phyloP scores from a whole-genome alignment of 2,113 vertebrate species.

The Chauna torquata region DNA sequence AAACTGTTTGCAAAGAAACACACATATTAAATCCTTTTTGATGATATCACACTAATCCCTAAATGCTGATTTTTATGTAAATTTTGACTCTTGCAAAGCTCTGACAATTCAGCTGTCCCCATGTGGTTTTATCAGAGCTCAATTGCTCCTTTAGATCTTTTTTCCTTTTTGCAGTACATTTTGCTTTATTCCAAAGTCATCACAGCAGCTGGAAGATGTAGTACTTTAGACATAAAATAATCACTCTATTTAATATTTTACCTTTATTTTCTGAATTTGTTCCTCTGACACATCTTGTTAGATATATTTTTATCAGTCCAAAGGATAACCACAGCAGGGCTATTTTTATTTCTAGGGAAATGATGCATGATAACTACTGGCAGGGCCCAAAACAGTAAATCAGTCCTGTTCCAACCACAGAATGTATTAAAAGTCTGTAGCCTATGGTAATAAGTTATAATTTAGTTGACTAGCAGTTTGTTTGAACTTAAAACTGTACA shows the following conservation, averaged over 20 bases:
- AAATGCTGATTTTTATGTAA: slow-evolving; percentile 69
- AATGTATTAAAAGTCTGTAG: slow-evolving; percentile 57
- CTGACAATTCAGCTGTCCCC: slow-evolving; percentile 45
- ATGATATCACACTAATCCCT: slow-evolving; percentile 66
- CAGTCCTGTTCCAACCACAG: slow-evolving; percentile 26
- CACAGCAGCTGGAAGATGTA: slow-evolving; percentile 28
- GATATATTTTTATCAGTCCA: slow-evolving; percentile 69
- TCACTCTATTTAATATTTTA: slow-evolving; percentile 60
- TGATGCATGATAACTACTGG: slow-evolving; percentile 51
- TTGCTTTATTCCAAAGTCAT: slow-evolving; percentile 54
- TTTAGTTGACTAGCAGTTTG: slow-evolving; percentile 63
- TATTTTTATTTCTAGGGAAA: slow-evolving; percentile 72
- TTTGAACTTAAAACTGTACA: slow-evolving; percentile 49
- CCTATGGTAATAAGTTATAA: slow-evolving; percentile 61
- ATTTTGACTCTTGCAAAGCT: slow-evolving; percentile 60
- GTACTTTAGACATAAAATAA: slow-evolving; percentile 52
- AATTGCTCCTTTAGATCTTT: slow-evolving; percentile 59
- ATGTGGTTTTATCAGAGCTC: slow-evolving; percentile 48
- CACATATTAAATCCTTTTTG: slow-evolving; percentile 65
- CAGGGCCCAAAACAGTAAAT: slow-evolving; percentile 42
- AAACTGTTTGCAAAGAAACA: slow-evolving; percentile 64
- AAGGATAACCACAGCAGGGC: slow-evolving; percentile 66
- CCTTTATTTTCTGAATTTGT: slow-evolving; percentile 64
- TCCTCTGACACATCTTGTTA: slow-evolving; percentile 50
- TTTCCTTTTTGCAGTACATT: slow-evolving; percentile 28